Base-by-base conservation (phyloP, 2,888 invertebrate genomes). In the Melinaea marsaeus region DNA sequence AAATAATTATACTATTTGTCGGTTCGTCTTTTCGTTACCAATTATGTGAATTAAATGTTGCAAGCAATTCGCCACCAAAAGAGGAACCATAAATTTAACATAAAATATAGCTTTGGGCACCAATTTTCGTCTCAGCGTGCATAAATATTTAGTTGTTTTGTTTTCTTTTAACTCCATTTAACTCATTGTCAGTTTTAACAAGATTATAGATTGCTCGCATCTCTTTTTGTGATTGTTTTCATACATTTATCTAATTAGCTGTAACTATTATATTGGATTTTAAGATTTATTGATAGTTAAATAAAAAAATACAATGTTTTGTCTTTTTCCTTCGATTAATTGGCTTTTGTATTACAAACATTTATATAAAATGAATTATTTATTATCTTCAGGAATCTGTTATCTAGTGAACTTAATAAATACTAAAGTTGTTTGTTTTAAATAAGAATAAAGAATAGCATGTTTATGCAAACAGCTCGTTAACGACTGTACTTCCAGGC, bases 21-120 rank as follows among this genome's bases (percentile, higher is more conserved):
- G 60, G 66, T 71, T 65, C 69, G 72, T 69, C 73, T 73, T 74
- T 74, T 74, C 73, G 71, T 72, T 72, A 73, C 75, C 79, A 81
- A 79, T 80, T 79, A 80, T 72, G 66, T 70, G 72, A 72, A 74
- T 75, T 77, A 75, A 77, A 74, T 71, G 75, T 71, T 71, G 68
- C 71, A 72, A 68, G 74, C 79, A 79, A 79, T 80, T 79, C 78
- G 74, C 78, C 73, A 73, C 72, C 70, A 72, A 74, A 71, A 73
- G 70, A 74, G 77, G 73, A 63, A 71, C 75, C 69, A 83, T 83
- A 84, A 83, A 84, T 85, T 81, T 80, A 81, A 75, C 77, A 78
- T 81, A 77, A 83, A 81, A 81, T 80, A 79, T 74, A 66, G 80
- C 85, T 77, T 60, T 67, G 65, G 78, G 80, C 80, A 75, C 74